phyloP scores from a whole-genome alignment of 2,113 vertebrate genomes.

The Scophthalmus maximus region DNA sequence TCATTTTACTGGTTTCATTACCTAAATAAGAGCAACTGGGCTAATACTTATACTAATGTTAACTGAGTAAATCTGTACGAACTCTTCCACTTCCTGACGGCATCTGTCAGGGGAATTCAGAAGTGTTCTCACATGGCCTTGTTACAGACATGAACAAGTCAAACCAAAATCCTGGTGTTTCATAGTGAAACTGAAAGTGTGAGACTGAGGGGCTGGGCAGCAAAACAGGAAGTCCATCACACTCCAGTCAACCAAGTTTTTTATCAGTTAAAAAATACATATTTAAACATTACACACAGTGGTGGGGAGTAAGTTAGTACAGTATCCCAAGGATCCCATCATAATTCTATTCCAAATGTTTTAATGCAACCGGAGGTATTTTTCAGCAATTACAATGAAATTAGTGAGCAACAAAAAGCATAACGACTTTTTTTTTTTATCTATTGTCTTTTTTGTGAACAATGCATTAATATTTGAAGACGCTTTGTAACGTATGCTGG shows the following conservation, averaged over 20 bases:
- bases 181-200: not conserved
- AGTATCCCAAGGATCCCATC: too few species aligned
- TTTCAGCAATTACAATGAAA: too few species aligned
- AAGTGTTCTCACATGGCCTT: not conserved
- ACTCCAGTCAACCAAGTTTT: not conserved
- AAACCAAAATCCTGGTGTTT: conserved; percentile 1
- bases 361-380: not conserved
- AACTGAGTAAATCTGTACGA: not conserved
- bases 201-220: not conserved
- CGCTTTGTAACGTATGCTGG: too few species aligned
- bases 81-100: not conserved
- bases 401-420: too few species aligned
- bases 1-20: not conserved
- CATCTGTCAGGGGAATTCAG: conserved; percentile 9
- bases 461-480: not conserved
- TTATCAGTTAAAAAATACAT: too few species aligned
- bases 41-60: too few species aligned
- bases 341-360: too few species aligned
- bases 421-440: too few species aligned
- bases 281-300: not conserved
- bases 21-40: too few species aligned
- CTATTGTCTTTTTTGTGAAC: not conserved
- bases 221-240: not conserved
- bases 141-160: not conserved
- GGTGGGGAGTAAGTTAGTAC: too few species aligned